Conservation (phyloP, 2,888 invertebrate species). For the Megaustenia siamemsis region DNA sequence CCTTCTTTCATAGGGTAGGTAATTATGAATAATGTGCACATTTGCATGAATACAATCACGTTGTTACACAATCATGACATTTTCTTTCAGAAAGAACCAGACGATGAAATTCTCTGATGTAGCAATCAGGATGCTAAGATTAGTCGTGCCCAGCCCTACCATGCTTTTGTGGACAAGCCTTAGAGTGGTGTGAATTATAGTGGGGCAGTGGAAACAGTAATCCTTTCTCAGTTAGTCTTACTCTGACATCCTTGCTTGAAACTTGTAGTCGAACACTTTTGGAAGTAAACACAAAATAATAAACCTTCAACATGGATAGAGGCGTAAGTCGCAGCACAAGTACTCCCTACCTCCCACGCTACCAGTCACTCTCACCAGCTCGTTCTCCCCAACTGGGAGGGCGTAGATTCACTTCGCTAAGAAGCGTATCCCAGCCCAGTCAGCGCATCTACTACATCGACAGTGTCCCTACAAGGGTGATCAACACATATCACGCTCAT, state of each 20-base stretch:
- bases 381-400: constrained; percentile 27
- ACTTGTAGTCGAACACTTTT: neutral
- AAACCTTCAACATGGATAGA: constrained; percentile 47
- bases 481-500: constrained; percentile 34
- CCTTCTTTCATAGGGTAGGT: neutral
- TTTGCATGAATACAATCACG: neutral
- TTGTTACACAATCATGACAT: neutral
- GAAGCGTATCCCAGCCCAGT: constrained; percentile 32
- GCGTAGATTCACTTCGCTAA: constrained; percentile 1
- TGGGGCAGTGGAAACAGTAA: too few relatives aligned
- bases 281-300: neutral
- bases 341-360: constrained; percentile 43
- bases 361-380: constrained; percentile 50
- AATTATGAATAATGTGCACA: neutral
- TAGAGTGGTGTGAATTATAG: too few relatives aligned
- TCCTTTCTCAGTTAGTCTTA: too few relatives aligned
- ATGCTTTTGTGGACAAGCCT: too few relatives aligned
- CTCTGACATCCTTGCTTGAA: too few relatives aligned
- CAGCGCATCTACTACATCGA: constrained; percentile 45
- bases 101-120: neutral
- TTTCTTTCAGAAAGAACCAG: constrained; percentile 22
- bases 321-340: constrained; percentile 44
- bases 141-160: neutral
- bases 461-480: constrained; percentile 10
- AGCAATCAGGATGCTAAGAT: neutral